phyloP scores from a whole-genome alignment of 2,113 vertebrate genomes.

The Probosciger aterrimus region DNA sequence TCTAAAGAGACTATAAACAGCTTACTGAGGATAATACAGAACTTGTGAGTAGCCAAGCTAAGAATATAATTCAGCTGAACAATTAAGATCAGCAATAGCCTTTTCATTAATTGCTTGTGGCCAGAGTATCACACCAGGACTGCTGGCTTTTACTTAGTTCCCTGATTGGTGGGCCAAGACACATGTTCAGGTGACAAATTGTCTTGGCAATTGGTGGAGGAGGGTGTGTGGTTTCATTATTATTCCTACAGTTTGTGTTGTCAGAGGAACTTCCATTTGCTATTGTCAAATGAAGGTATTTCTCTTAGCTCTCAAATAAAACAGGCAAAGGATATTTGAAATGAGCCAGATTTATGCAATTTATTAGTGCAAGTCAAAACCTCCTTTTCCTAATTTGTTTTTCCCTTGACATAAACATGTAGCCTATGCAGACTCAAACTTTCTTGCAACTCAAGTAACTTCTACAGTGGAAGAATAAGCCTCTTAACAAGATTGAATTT shows the following conservation, averaged over 20 bases:
- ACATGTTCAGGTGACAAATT: background rate
- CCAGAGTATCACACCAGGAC: background rate
- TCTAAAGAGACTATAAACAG: background rate
- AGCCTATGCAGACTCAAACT: constrained; percentile 62
- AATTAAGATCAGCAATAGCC: background rate
- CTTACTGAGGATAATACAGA: background rate
- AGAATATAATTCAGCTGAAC: background rate
- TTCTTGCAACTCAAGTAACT: constrained; percentile 69
- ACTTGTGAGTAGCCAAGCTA: background rate
- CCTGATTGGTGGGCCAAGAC: background rate
- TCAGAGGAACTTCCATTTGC: constrained; percentile 9
- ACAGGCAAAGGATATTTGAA: constrained; percentile 44
- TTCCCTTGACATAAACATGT: background rate
- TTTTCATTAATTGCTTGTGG: background rate
- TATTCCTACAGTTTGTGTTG: background rate
- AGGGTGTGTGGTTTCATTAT: background rate
- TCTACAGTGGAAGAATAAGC: constrained; percentile 70
- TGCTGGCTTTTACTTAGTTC: background rate
- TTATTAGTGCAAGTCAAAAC: constrained; percentile 29
- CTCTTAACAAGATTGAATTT: constrained; percentile 79
- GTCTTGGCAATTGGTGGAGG: background rate
- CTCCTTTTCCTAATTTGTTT: constrained; percentile 8
- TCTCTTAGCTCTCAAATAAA: constrained; percentile 17
- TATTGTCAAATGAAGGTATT: background rate
- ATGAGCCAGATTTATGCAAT: constrained; percentile 32